A percentile compares a stretch with the other conserved stretches of the same genome.
These are phyloP conservation scores for Ectropis grisescens DNA, from an alignment of 1,140 invertebrate genomes.

Conservation along the genomic window DNA sequence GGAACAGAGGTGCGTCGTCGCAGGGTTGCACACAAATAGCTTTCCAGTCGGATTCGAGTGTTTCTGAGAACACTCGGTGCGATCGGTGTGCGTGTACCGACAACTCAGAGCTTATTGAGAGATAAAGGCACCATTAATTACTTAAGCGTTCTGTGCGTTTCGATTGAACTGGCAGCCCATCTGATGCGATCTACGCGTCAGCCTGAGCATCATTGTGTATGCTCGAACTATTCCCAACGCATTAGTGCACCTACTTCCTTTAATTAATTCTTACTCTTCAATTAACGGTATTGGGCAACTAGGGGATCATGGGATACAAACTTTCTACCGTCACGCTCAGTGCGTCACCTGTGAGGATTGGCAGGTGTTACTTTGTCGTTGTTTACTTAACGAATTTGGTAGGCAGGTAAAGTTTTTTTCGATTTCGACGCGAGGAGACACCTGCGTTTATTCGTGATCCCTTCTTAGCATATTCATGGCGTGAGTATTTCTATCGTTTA, in stretches of 20 bases:
- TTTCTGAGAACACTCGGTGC: constrained; percentile 41
- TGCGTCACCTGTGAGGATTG: not conserved
- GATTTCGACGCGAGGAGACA: too few species aligned
- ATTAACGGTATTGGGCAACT: constrained; percentile 29
- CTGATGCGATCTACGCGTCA: constrained; percentile 12
- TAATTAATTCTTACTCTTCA: constrained; percentile 37
- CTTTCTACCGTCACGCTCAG: constrained; percentile 44
- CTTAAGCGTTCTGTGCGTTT: constrained; percentile 7
- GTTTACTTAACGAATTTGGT: too few species aligned
- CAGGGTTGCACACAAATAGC: constrained; percentile 63
- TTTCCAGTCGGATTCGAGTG: constrained; percentile 42
- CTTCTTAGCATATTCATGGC: too few species aligned
- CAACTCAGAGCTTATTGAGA: constrained; percentile 26
- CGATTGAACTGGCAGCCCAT: constrained; percentile 10
- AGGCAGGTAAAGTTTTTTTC: too few species aligned
- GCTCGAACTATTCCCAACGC: constrained; percentile 16
- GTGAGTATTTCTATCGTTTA: too few species aligned
- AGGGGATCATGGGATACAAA: constrained; percentile 28
- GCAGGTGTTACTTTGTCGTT: constrained; percentile 4
- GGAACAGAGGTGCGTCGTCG: constrained; percentile 38
- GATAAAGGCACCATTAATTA: constrained; percentile 31
- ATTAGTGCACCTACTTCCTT: constrained; percentile 29
- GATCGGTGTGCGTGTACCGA: constrained; percentile 13
- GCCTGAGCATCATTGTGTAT: constrained; percentile 14
- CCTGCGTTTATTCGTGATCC: too few species aligned